These are phyloP conservation scores for Brachypteracias leptosomus DNA, from an alignment of 2,113 vertebrate genomes.

Conservation along the genomic window DNA sequence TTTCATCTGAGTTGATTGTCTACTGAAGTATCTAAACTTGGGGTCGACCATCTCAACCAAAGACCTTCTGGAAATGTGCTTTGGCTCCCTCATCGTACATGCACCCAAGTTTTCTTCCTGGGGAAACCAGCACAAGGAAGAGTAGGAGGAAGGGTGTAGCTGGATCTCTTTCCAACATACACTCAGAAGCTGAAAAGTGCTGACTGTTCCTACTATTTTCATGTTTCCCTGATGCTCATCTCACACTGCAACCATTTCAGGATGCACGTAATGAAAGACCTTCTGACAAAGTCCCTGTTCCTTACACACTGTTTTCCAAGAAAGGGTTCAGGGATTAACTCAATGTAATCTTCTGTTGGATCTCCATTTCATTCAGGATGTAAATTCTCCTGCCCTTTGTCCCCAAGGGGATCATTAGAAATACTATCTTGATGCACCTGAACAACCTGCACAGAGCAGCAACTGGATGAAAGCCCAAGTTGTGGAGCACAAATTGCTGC, in stretches of 20 bases:
- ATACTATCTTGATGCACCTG: not conserved
- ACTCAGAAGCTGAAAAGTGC: not conserved
- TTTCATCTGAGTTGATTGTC: not conserved
- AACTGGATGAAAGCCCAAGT: not conserved
- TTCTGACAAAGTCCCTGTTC: not conserved
- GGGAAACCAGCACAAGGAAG: not conserved
- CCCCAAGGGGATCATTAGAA: not conserved
- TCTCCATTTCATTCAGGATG: not conserved
- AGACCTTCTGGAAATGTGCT: not conserved
- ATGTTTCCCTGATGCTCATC: not conserved
- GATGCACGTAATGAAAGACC: not conserved
- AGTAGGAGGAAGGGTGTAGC: not conserved
- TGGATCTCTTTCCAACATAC: not conserved
- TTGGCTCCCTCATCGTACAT: not conserved
- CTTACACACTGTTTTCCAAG: not conserved
- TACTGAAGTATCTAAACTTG: not conserved
- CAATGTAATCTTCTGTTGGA: not conserved
- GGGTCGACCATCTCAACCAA: not conserved
- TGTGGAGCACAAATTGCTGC: not conserved
- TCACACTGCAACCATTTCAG: not conserved
- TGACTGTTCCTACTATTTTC: not conserved
- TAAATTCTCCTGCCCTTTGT: not conserved
- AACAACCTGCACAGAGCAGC: not conserved
- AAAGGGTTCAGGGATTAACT: not conserved
- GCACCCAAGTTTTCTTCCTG: not conserved